Conservation (phyloP, 2,113 vertebrate genomes). For the Chaetops frenatus region DNA sequence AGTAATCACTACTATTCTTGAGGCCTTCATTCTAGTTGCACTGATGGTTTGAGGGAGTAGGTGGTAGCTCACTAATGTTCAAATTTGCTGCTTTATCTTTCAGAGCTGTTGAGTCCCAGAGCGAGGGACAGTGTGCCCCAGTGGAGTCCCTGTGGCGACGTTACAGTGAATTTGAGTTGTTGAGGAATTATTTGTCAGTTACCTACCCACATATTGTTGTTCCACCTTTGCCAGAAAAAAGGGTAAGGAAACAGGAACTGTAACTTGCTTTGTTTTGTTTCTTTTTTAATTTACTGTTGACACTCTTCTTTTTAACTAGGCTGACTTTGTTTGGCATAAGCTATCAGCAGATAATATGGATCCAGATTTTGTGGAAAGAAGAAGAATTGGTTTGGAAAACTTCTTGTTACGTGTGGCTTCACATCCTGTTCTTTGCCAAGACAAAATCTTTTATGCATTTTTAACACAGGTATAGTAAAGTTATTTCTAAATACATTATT, state of each 20-base stretch:
- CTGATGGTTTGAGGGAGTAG: background rate
- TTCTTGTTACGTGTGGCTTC: slow-evolving; percentile 91
- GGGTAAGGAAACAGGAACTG: slow-evolving; percentile 73
- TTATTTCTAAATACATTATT: background rate
- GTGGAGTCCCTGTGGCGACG: slow-evolving; percentile 91
- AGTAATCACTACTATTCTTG: background rate
- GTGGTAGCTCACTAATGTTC: background rate
- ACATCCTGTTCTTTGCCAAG: slow-evolving; percentile 85
- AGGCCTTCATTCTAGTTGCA: background rate
- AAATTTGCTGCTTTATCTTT: background rate
- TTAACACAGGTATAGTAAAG: slow-evolving; percentile 83
- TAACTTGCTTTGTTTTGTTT: background rate
- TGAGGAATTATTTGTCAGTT: slow-evolving; percentile 87
- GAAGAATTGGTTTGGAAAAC: slow-evolving; percentile 93
- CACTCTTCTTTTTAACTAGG: slow-evolving; percentile 71
- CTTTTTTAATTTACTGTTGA: background rate
- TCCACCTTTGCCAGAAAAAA: slow-evolving; percentile 92
- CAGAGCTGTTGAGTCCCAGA: slow-evolving; percentile 79
- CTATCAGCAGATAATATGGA: slow-evolving; percentile 97
- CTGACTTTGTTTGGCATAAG: slow-evolving; percentile 98
- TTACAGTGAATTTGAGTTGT: slow-evolving; percentile 93
- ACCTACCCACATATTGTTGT: slow-evolving; percentile 86
- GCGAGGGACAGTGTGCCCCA: slow-evolving; percentile 79
- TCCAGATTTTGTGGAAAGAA: slow-evolving; percentile 94
- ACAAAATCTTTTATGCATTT: slow-evolving; percentile 89